These are phyloP conservation scores for Potorous gilbertii DNA, from an alignment of 2,797 vertebrate species.

Conservation along the genomic window DNA sequence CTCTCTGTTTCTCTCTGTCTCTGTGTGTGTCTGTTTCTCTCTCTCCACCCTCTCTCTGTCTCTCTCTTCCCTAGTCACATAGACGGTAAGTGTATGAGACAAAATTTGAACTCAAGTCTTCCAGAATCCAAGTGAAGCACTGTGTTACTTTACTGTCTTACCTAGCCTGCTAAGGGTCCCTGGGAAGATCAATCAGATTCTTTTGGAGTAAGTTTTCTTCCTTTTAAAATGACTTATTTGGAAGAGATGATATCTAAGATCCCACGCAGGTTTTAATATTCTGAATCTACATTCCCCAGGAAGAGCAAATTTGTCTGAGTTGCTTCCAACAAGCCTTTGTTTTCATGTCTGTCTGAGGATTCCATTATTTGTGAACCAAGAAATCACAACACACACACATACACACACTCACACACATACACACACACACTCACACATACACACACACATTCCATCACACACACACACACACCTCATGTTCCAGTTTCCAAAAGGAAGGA, in stretches of 20 bases:
- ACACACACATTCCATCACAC: background rate
- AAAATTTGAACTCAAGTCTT: background rate
- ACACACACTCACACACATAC: background rate
- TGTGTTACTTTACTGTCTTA: background rate
- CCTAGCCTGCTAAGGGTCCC: background rate
- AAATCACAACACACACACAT: conserved; percentile 22
- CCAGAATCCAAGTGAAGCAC: background rate
- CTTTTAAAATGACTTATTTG: background rate
- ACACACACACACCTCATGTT: conserved; percentile 2
- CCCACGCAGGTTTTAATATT: background rate
- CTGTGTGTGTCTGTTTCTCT: too few species aligned
- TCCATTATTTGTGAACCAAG: conserved; percentile 32
- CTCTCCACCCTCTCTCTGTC: too few species aligned
- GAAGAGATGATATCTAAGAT: background rate
- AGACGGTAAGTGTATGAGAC: background rate
- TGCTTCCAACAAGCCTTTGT: background rate
- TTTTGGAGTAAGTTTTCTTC: background rate
- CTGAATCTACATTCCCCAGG: conserved; percentile 30
- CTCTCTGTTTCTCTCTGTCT: too few species aligned
- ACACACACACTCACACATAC: background rate
- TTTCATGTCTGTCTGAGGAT: conserved; percentile 9
- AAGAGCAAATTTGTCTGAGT: conserved; percentile 43
- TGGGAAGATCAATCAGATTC: background rate
- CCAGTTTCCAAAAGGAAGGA: conserved; percentile 33
- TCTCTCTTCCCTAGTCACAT: background rate